Base-by-base conservation (phyloP, 2,888 invertebrate species). In the Dryobotodes eremita region DNA sequence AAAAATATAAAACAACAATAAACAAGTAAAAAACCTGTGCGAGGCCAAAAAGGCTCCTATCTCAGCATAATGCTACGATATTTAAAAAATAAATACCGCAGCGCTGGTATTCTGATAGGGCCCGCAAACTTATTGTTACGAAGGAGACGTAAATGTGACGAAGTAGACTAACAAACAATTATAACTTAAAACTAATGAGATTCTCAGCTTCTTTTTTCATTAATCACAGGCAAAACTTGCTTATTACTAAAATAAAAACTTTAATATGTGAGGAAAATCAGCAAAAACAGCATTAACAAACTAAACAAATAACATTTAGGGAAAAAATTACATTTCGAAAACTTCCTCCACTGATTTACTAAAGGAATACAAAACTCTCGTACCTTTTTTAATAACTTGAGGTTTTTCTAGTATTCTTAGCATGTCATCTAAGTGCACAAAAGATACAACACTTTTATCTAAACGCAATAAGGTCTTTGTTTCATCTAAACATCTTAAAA, bases 381-480 rank as follows among this genome's bases (percentile, higher is more conserved):
- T 71, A 76, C 76, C 65, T 76, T 76, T 76, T 76, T 76, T 70
- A 70, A 62, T 76, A 76, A 76, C 59, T 70, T 76, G 75, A 70
- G 69, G 70, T 62, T 75, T 75, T 75, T 70, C 70, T 46, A 69
- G 70, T 75, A 75, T 75, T 70, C 62, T 76, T 69, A 70, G 70
- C 77, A 61, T 71, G 61, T 71, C 23, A 77, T 77, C 77, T 77
- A 77, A 77, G 71, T 77, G 77, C 71, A 77, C 77, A 72, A 77
- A 77, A 72, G 77, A 77, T 64, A 77, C 66, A 77, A 72, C 66
- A 77, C 66, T 77, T 77, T 77, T 71, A 72, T 77, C 77, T 77
- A 77, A 72, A 77, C 72, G 68, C 72, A 77, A 77, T 77, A 77
- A 72, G 77, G 77, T 77, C 71, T 77, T 72, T 72, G 72, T 77